Evolutionary conservation across 2,888 invertebrate species (phyloP).

Genomic region (Thereva unica): DNA sequence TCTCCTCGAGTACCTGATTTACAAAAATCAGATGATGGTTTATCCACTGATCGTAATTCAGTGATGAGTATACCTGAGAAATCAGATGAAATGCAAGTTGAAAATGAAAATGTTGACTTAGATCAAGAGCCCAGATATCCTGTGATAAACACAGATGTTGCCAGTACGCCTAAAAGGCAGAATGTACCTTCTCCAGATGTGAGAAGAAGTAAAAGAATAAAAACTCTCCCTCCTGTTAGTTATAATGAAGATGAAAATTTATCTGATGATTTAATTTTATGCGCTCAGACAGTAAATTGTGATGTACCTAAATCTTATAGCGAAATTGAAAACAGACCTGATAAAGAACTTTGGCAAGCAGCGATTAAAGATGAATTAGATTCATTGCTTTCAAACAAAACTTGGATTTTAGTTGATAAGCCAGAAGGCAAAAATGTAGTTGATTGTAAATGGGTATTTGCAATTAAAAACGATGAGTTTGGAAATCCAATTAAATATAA

Average conservation of each 20-base stretch:
- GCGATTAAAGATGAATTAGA: constrained; percentile 41
- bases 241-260: constrained; percentile 24
- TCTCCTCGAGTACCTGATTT: too few relatives aligned
- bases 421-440: constrained; percentile 33
- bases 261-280: constrained; percentile 8
- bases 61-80: too few relatives aligned
- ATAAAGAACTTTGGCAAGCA: constrained; percentile 38
- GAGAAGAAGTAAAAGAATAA: constrained; percentile 28
- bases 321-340: constrained; percentile 29
- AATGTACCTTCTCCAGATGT: too few relatives aligned
- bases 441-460: too few relatives aligned
- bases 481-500: constrained; percentile 20
- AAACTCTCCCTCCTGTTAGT: constrained; percentile 12
- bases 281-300: constrained; percentile 9
- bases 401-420: constrained; percentile 38
- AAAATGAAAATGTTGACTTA: too few relatives aligned
- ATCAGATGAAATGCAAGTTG: too few relatives aligned
- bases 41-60: too few relatives aligned
- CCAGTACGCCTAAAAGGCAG: too few relatives aligned
- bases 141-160: too few relatives aligned
- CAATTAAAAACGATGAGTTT: too few relatives aligned
- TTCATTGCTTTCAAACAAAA: constrained; percentile 37
- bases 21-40: too few relatives aligned
- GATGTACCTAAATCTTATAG: constrained; percentile 24
- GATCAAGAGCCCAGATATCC: too few relatives aligned